phyloP scores from a whole-genome alignment of 1,140 invertebrate species.

The Archegozetes longisetosus region DNA sequence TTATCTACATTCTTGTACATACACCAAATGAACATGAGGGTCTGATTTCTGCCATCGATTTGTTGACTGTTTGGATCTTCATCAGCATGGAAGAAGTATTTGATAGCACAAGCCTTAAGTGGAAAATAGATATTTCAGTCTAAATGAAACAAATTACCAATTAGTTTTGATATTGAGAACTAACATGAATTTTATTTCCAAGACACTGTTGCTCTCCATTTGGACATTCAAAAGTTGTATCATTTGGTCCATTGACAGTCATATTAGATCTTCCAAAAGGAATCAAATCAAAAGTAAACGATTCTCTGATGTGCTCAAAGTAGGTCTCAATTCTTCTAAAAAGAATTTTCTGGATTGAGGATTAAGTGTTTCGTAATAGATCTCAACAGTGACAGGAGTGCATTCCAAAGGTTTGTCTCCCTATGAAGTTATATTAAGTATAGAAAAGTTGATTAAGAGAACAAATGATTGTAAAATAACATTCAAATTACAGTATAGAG shows the following conservation, averaged over 20 bases:
- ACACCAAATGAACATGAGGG: constrained; percentile 9
- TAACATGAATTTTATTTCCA: constrained; percentile 9
- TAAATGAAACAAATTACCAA: not conserved
- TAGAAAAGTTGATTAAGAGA: not conserved
- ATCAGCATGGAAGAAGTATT: constrained; percentile 4
- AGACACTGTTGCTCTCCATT: not conserved
- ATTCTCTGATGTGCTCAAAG: constrained; percentile 9
- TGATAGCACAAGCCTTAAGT: constrained; percentile 11
- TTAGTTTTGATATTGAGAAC: not conserved
- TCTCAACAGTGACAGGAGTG: constrained; percentile 1
- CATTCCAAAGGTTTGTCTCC: constrained; percentile 17
- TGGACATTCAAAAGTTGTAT: constrained; percentile 1
- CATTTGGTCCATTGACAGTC: not conserved
- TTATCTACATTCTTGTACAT: constrained; percentile 14
- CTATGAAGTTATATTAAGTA: not conserved
- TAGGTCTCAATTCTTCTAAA: constrained; percentile 10
- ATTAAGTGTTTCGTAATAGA: constrained; percentile 14
- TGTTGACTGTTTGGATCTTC: not conserved
- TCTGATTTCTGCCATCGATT: constrained; percentile 17
- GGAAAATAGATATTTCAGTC: not conserved
- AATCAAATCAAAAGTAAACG: constrained; percentile 10
- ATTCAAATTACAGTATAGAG: not conserved
- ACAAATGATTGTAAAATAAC: not conserved
- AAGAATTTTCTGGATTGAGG: constrained; percentile 13
- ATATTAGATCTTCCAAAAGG: constrained; percentile 6